phyloP scores from a whole-genome alignment of 2,888 invertebrate genomes.

The Rambutsinella grinnellia region DNA sequence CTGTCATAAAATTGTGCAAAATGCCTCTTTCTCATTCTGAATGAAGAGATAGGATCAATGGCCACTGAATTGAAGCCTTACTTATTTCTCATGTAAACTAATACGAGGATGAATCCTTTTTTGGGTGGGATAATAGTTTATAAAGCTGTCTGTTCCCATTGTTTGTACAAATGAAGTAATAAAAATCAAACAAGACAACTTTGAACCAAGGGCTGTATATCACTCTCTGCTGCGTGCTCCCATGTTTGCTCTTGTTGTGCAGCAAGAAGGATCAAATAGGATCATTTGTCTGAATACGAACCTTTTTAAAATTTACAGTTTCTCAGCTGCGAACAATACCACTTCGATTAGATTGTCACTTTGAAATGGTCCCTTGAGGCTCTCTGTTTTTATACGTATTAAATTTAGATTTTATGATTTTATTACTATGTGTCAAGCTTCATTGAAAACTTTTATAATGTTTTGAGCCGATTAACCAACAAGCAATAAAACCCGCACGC shows the following conservation, averaged over 20 bases:
- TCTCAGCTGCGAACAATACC: not conserved
- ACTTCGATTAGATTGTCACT: not conserved
- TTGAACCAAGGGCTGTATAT: no score
- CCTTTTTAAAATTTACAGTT: not conserved
- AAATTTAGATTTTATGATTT: constrained; percentile 41
- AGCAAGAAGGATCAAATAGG: no score
- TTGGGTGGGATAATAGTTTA: constrained; percentile 19
- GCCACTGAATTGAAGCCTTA: constrained; percentile 10
- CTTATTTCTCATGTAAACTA: no score
- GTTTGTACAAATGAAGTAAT: constrained; percentile 33
- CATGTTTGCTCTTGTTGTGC: no score
- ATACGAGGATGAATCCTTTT: no score
- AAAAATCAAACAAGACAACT: constrained; percentile 4
- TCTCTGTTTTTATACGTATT: constrained; percentile 22
- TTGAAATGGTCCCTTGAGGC: not conserved
- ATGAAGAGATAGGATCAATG: constrained; percentile 15
- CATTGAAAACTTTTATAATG: constrained; percentile 43
- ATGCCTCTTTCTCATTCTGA: not conserved
- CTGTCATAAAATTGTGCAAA: not conserved
- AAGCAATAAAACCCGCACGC: constrained; percentile 56
- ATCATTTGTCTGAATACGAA: no score
- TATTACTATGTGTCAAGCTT: constrained; percentile 36
- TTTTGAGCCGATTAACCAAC: constrained; percentile 58
- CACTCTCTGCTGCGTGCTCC: no score
- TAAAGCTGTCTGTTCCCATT: constrained; percentile 10